phyloP scores from a whole-genome alignment of 2,113 vertebrate genomes.

The Zingel zingel region DNA sequence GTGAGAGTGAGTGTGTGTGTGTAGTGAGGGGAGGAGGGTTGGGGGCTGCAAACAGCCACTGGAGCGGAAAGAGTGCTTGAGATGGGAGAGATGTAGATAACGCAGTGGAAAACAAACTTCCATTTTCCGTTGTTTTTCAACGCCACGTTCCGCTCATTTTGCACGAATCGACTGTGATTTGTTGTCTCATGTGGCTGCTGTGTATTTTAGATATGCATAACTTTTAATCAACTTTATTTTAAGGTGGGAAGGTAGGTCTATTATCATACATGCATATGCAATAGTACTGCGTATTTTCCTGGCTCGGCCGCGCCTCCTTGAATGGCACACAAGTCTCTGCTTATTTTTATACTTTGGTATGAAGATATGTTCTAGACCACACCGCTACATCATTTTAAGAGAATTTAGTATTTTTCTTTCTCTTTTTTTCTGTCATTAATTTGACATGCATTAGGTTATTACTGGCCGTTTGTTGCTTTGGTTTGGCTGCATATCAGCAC shows the following conservation, averaged over 20 bases:
- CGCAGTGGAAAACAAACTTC: slow-evolving; percentile 82
- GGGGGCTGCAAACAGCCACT: slow-evolving; percentile 76
- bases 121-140: slow-evolving; percentile 69
- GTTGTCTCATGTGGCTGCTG: not conserved
- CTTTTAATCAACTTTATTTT: slow-evolving; percentile 41
- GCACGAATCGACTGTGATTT: slow-evolving; percentile 23
- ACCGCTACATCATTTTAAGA: not conserved
- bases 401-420: not conserved
- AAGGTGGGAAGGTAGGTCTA: slow-evolving; percentile 56
- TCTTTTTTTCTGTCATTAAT: slow-evolving; percentile 20
- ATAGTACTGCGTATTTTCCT: slow-evolving; percentile 86
- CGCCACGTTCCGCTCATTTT: slow-evolving; percentile 48
- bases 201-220: slow-evolving; percentile 16
- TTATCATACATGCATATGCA: slow-evolving; percentile 85
- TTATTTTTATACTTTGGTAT: not conserved
- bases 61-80: slow-evolving; percentile 84
- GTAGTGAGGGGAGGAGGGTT: slow-evolving; percentile 59
- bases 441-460: slow-evolving; percentile 44
- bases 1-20: slow-evolving; percentile 22
- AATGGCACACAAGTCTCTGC: slow-evolving; percentile 54
- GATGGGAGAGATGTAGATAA: slow-evolving; percentile 82
- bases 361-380: slow-evolving; percentile 7
- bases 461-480: slow-evolving; percentile 51
- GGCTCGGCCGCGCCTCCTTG: slow-evolving; percentile 78
- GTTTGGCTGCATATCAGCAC: slow-evolving; percentile 73